Percentiles rank a stretch among this genome's conserved stretches.
These are phyloP conservation scores for Chrysotoxum bicinctum DNA, from an alignment of 2,888 invertebrate genomes.

Conservation along the genomic window DNA sequence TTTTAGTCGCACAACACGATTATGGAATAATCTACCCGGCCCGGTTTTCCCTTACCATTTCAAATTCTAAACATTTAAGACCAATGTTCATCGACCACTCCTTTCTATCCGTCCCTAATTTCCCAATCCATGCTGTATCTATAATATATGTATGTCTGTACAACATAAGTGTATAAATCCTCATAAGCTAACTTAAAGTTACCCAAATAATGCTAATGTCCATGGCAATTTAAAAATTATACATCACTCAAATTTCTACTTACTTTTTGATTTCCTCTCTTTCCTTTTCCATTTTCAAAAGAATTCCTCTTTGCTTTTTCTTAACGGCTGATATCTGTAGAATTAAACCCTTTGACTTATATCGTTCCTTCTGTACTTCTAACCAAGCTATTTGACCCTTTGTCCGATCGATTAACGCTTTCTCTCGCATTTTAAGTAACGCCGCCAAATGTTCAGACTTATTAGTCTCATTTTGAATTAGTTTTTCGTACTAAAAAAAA, in stretches of 20 bases:
- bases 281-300: conserved; percentile 86
- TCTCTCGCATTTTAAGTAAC: conserved; percentile 86
- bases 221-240: not conserved
- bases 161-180: too few relatives aligned
- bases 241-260: conserved; percentile 29
- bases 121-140: too few relatives aligned
- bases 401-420: conserved; percentile 86
- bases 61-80: too few relatives aligned
- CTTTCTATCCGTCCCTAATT: too few relatives aligned
- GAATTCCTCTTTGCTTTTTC: conserved; percentile 86
- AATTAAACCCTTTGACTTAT: conserved; percentile 83
- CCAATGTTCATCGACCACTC: too few relatives aligned
- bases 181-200: too few relatives aligned
- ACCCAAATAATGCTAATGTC: too few relatives aligned
- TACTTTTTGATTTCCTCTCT: conserved; percentile 86
- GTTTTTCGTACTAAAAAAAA: conserved; percentile 83
- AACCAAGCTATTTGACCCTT: conserved; percentile 86
- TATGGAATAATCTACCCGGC: too few relatives aligned
- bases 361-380: conserved; percentile 85
- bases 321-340: conserved; percentile 84
- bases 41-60: too few relatives aligned
- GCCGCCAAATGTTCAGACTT: conserved; percentile 86
- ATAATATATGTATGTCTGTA: too few relatives aligned
- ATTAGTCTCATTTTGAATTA: conserved; percentile 86
- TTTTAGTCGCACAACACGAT: too few relatives aligned